Evolutionary conservation across 2,797 vertebrate genomes (phyloP).

Genomic region (Diplodus sargus): DNA sequence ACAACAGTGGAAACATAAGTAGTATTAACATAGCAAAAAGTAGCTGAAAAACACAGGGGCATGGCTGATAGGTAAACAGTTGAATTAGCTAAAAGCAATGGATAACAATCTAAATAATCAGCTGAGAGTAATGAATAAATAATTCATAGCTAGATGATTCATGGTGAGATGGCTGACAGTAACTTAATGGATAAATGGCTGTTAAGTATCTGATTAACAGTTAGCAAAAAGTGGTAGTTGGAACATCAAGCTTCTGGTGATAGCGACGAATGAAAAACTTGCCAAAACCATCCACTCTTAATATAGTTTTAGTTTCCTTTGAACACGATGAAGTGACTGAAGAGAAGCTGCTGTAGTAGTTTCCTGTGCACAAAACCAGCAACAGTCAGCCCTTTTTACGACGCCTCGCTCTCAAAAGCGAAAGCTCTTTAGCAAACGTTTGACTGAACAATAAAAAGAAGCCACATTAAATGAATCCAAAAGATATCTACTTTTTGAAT

Average conservation of each 20-base stretch:
- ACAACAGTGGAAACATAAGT: neutral
- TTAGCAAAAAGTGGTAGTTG: neutral
- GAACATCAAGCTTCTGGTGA: neutral
- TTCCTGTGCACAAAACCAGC: slow-evolving; percentile 20
- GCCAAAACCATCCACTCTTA: neutral
- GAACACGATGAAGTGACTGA: neutral
- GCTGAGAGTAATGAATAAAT: neutral
- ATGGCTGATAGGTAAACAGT: neutral
- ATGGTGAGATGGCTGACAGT: too few species aligned
- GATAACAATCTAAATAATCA: neutral
- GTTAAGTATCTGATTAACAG: neutral
- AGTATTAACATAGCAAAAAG: too few species aligned
- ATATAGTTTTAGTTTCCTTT: neutral
- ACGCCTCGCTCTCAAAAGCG: too few species aligned
- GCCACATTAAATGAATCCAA: neutral
- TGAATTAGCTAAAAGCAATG: too few species aligned
- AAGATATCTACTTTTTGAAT: neutral
- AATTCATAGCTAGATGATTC: too few species aligned
- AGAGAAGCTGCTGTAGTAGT: neutral
- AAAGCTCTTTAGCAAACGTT: neutral
- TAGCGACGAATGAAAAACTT: neutral
- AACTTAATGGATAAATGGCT: neutral
- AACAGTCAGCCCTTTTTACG: neutral
- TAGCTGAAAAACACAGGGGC: too few species aligned
- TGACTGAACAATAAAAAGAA: neutral